Base-by-base conservation (phyloP, 1,140 invertebrate genomes). In the Ceratosolen solmsi region DNA sequence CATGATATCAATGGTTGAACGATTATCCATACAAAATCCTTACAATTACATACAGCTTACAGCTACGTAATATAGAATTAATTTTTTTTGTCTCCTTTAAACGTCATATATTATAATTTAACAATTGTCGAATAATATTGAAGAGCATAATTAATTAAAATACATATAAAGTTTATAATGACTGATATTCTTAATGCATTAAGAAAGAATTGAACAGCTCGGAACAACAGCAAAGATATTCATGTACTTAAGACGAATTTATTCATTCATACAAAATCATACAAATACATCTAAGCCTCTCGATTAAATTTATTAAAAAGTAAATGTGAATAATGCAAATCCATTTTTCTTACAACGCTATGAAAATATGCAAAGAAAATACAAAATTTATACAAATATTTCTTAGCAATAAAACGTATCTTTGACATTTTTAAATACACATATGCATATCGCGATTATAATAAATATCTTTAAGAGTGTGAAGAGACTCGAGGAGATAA, bases 401-500 rank as follows among this genome's bases (percentile, higher is more conserved):
- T 33, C 2, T 5, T 36, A n/a, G 4, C 13, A 2, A 65, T 65
- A 33, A 38, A n/a, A 38, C 38, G 30, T 15, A 54, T 9, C 20
- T 74, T 74, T 36, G 4, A 38, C 36, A 58, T 38, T n/a, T n/a
- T 56, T 74, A 17, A 38, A 74, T 49, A 58, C 11, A 36, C 3
- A 58, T 58, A 74, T 41, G 38, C 72, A 9, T 41, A 58, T 60
- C 4, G 38, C 54, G 33, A 71, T 63, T 63, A 33, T 41, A 70
- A 79, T 65, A 76, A 49, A 30, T 51, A n/a, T n/a, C n/a, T n/a
- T n/a, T n/a, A 20, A 13, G 0, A 17, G 74, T 65, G 65, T 49
- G 38, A 54, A 79, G 76, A 54, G 30, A 70, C 30, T 68, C 49
- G 3, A 56, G 72, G 20, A 36, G 73, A 76, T 82, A 82, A 77